Conservation (phyloP, 2,888 invertebrate genomes). For the Schrankia costaestrigalis region DNA sequence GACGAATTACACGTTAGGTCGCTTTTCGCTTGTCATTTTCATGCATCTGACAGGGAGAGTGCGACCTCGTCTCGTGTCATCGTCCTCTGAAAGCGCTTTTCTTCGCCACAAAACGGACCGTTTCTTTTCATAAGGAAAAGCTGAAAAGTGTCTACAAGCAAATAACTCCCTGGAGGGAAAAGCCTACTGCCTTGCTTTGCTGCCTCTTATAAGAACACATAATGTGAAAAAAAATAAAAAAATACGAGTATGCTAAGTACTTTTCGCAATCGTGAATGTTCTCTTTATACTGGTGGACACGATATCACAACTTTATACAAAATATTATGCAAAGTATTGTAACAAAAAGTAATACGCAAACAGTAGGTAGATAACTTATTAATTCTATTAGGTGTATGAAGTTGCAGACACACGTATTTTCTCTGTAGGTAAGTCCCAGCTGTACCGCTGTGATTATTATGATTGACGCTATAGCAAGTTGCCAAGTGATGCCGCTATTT, state of each 20-base stretch:
- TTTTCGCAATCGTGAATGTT: constrained; percentile 41
- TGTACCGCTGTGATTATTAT: constrained; percentile 56
- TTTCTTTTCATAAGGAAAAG: constrained; percentile 80
- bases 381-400: constrained; percentile 11
- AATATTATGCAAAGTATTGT: constrained; percentile 3
- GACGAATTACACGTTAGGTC: constrained; percentile 73
- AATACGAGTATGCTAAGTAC: constrained; percentile 45
- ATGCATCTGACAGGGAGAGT: constrained; percentile 71
- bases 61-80: constrained; percentile 79
- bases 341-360: neutral
- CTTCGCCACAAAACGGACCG: constrained; percentile 78
- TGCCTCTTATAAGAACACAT: constrained; percentile 56
- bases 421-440: constrained; percentile 41
- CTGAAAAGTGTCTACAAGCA: constrained; percentile 80
- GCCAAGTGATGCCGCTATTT: constrained; percentile 61
- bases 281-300: constrained; percentile 10
- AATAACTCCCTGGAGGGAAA: constrained; percentile 78
- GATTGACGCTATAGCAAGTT: constrained; percentile 61
- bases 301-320: constrained; percentile 8
- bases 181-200: constrained; percentile 77
- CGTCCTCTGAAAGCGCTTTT: constrained; percentile 80
- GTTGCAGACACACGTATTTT: constrained; percentile 22
- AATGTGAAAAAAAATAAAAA: constrained; percentile 68
- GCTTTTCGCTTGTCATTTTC: constrained; percentile 71
- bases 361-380: constrained; percentile 12